phyloP scores from a whole-genome alignment of 2,113 vertebrate genomes.

The Callospermophilus lateralis region DNA sequence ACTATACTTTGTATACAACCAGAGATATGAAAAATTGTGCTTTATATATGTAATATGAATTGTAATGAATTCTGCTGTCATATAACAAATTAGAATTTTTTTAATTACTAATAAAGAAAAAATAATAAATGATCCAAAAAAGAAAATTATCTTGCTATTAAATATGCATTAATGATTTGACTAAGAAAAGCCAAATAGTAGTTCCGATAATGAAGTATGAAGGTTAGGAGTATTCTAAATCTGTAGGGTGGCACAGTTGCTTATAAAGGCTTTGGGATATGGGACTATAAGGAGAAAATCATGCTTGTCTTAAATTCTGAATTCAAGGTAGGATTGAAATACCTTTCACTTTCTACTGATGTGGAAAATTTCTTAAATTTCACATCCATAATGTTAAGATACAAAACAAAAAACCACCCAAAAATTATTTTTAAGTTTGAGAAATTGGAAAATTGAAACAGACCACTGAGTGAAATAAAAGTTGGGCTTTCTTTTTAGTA shows the following conservation, averaged over 20 bases:
- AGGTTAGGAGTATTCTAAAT: not conserved
- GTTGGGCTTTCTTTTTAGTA: not conserved
- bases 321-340: not conserved
- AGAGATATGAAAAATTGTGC: too few species aligned
- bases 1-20: too few species aligned
- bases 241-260: not conserved
- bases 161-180: not conserved
- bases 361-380: not conserved
- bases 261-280: not conserved
- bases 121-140: too few species aligned
- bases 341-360: not conserved
- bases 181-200: not conserved
- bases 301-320: not conserved
- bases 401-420: not conserved
- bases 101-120: too few species aligned
- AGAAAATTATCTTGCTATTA: not conserved
- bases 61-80: too few species aligned
- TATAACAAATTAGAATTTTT: too few species aligned
- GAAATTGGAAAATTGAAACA: conserved; percentile 19
- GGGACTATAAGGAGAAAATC: not conserved
- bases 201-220: not conserved
- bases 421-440: not conserved
- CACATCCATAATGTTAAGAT: not conserved
- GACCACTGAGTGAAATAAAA: not conserved
- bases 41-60: too few species aligned